A percentile compares a stretch with the other conserved stretches of the same genome.
phyloP scores from a whole-genome alignment of 2,797 vertebrate species.

The Choloepus didactylus region DNA sequence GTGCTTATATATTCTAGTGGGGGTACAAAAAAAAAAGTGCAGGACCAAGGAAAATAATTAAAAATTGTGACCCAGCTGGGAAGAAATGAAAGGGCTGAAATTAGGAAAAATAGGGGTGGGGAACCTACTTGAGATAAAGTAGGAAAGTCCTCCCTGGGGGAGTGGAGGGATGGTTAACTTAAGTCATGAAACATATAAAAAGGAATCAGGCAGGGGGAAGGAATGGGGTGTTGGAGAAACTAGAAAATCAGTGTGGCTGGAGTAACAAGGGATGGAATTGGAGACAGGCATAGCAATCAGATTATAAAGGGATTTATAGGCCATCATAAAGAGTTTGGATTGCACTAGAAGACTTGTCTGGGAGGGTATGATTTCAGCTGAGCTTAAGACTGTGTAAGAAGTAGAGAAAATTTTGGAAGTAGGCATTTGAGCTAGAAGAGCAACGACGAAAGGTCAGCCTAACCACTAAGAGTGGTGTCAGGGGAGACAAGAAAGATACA shows the following conservation, averaged over 20 bases:
- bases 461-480: background rate
- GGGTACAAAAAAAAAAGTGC: background rate
- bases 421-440: background rate
- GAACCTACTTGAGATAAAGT: background rate
- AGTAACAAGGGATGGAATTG: background rate
- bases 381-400: background rate
- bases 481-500: background rate
- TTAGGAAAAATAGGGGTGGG: background rate
- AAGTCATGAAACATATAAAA: background rate
- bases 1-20: background rate
- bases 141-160: background rate
- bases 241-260: background rate
- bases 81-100: constrained; percentile 40
- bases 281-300: background rate
- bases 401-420: background rate
- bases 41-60: background rate
- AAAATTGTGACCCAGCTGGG: background rate
- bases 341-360: background rate
- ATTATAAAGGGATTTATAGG: background rate
- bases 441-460: background rate
- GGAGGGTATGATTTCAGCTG: background rate
- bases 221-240: background rate
- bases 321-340: background rate
- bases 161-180: background rate
- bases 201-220: background rate